A percentile compares a stretch with the other conserved stretches of the same genome.
Evolutionary conservation across 2,113 vertebrate species (phyloP).

Genomic region (Sula dactylatra): DNA sequence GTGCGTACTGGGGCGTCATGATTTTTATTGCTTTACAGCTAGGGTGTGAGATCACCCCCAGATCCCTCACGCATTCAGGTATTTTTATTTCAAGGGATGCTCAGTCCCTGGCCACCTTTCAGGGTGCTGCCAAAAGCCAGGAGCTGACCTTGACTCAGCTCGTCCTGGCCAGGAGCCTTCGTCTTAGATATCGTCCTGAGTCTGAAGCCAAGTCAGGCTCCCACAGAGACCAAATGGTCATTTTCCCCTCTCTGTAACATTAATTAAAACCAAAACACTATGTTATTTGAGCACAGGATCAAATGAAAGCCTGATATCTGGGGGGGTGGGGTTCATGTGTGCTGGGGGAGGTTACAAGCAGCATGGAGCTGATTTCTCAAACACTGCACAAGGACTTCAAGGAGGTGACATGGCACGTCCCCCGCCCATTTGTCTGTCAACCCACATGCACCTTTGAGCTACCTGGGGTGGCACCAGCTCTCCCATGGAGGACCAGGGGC

Average conservation of each 20-base stretch:
- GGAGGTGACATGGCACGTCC: rapidly evolving
- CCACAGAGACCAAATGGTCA: not conserved
- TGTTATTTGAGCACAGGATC: not conserved
- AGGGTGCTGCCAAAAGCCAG: not conserved
- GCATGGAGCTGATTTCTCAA: not conserved
- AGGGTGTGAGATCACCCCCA: not conserved
- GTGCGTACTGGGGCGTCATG: not conserved
- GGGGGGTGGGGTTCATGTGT: not conserved
- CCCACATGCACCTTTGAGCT: not conserved
- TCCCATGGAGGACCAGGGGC: not conserved
- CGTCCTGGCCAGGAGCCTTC: not conserved
- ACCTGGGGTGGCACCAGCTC: not conserved
- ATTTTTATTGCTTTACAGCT: not conserved
- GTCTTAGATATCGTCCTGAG: rapidly evolving
- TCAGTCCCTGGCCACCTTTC: not conserved
- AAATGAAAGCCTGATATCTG: not conserved
- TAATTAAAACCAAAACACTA: not conserved
- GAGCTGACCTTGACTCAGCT: not conserved
- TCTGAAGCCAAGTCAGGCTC: not conserved
- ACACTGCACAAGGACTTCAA: not conserved
- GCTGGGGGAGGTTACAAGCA: not conserved
- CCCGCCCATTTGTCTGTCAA: not conserved
- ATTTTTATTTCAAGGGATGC: not conserved
- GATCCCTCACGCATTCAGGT: not conserved
- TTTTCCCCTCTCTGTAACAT: not conserved